A percentile compares a stretch with the other conserved stretches of the same genome.
Conservation (phyloP, 2,797 vertebrate genomes). For the Cynodonichthys magdalenae region DNA sequence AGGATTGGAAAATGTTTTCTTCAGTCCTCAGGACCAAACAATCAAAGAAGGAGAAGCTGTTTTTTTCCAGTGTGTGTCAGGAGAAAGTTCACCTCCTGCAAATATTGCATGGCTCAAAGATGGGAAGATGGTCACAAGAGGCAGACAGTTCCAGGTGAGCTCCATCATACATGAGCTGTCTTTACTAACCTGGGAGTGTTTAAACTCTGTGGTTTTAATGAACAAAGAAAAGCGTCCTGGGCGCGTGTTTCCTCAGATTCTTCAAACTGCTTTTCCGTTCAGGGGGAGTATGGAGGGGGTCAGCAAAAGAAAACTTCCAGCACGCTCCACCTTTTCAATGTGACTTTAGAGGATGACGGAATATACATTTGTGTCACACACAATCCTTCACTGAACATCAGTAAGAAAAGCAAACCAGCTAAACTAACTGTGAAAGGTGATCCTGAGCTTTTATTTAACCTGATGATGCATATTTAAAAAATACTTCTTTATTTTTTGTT, state of each 20-base stretch:
- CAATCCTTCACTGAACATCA: conserved; percentile 75
- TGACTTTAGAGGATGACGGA: conserved; percentile 78
- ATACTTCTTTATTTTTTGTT: background rate
- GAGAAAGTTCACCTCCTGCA: conserved; percentile 78
- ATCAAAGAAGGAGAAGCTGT: conserved; percentile 68
- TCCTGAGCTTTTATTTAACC: background rate
- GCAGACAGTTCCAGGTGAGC: conserved; percentile 78
- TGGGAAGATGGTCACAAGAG: conserved; percentile 59
- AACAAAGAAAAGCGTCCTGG: no score
- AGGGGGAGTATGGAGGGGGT: conserved; percentile 83
- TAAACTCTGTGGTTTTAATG: background rate
- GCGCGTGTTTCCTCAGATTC: background rate
- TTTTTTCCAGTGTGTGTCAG: conserved; percentile 83
- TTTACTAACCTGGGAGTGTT: background rate
- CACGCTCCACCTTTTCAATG: conserved; percentile 75
- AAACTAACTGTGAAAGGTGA: conserved; percentile 75
- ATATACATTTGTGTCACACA: conserved; percentile 75
- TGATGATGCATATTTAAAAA: background rate
- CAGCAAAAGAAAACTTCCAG: conserved; percentile 79
- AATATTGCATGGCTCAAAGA: conserved; percentile 81
- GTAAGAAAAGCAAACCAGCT: conserved; percentile 70
- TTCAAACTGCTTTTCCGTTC: conserved; percentile 29
- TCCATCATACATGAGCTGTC: background rate
- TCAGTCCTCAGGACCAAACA: conserved; percentile 77
- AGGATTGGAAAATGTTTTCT: conserved; percentile 83